Percentiles rank a stretch among this genome's conserved stretches.
These are phyloP conservation scores for Ennomos erosarius DNA, from an alignment of 2,888 invertebrate species.

Conservation along the genomic window DNA sequence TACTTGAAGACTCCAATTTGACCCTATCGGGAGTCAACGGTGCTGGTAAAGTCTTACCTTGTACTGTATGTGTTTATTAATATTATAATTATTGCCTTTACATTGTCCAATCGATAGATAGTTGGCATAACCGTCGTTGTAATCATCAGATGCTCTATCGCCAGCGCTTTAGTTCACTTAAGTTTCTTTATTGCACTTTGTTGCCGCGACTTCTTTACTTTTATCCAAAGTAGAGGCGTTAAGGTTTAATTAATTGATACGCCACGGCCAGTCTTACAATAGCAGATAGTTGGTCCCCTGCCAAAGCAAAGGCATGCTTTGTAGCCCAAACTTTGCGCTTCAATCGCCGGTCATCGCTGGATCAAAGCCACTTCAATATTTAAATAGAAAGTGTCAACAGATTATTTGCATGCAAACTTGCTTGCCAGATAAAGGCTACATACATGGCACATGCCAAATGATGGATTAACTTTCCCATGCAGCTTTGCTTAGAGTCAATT, in stretches of 20 bases:
- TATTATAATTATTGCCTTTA: too few species aligned
- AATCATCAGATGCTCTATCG: not conserved
- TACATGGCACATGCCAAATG: too few species aligned
- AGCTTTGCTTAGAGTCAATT: too few species aligned
- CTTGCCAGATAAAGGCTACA: conserved; percentile 5
- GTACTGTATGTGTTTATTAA: too few species aligned
- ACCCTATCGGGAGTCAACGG: too few species aligned
- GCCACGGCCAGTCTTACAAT: conserved; percentile 30
- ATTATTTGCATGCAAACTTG: conserved; percentile 10
- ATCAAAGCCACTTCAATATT: conserved; percentile 28
- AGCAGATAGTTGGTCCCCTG: conserved; percentile 34
- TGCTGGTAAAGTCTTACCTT: too few species aligned
- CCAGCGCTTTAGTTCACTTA: not conserved
- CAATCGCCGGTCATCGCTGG: conserved; percentile 30
- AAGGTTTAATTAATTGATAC: conserved; percentile 34
- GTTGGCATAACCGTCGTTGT: not conserved
- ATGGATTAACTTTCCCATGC: conserved; percentile 4
- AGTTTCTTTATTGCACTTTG: not conserved
- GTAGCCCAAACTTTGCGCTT: conserved; percentile 31
- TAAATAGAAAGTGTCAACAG: conserved; percentile 18
- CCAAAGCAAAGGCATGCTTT: conserved; percentile 32
- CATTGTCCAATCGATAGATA: too few species aligned
- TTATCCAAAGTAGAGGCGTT: conserved; percentile 6
- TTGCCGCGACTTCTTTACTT: conserved; percentile 1
- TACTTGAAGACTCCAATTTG: too few species aligned